Percentiles rank a stretch among this genome's conserved stretches.
These are phyloP conservation scores for Crocodylus rhombifer DNA, from an alignment of 2,797 vertebrate species.

Conservation along the genomic window DNA sequence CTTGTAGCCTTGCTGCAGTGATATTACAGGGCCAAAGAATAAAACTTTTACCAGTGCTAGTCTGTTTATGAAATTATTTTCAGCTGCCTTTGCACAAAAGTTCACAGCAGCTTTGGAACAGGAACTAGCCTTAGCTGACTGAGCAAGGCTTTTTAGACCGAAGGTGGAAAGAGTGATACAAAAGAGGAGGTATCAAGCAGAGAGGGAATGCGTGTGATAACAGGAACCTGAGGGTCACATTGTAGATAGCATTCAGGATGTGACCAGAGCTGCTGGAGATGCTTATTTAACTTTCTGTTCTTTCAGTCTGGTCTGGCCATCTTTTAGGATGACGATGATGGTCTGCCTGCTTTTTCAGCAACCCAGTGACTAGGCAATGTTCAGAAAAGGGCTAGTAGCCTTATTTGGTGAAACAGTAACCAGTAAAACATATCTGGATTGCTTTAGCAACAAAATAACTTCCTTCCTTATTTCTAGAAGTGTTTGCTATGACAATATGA, in stretches of 20 bases:
- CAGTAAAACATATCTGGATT: not conserved
- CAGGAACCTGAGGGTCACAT: not conserved
- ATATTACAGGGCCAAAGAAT: not conserved
- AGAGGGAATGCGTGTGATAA: not conserved
- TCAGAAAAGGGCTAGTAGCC: not conserved
- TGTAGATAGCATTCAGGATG: not conserved
- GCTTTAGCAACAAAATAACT: not conserved
- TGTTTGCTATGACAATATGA: no score
- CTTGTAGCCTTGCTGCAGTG: not conserved
- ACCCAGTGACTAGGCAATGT: not conserved
- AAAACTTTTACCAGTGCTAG: not conserved
- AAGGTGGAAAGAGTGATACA: not conserved
- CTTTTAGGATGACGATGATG: not conserved
- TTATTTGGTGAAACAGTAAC: not conserved
- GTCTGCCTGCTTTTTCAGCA: not conserved
- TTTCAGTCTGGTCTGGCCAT: not conserved
- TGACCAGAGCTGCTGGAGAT: not conserved
- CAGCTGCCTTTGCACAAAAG: not conserved
- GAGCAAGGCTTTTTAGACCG: not conserved
- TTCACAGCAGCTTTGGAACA: not conserved
- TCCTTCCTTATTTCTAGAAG: not conserved
- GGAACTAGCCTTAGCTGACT: not conserved
- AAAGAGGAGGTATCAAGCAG: not conserved
- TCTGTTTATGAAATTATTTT: not conserved
- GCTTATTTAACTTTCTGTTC: not conserved